Evolutionary conservation across 2,797 vertebrate genomes (phyloP).

Genomic region (Euphonia xanthogaster): DNA sequence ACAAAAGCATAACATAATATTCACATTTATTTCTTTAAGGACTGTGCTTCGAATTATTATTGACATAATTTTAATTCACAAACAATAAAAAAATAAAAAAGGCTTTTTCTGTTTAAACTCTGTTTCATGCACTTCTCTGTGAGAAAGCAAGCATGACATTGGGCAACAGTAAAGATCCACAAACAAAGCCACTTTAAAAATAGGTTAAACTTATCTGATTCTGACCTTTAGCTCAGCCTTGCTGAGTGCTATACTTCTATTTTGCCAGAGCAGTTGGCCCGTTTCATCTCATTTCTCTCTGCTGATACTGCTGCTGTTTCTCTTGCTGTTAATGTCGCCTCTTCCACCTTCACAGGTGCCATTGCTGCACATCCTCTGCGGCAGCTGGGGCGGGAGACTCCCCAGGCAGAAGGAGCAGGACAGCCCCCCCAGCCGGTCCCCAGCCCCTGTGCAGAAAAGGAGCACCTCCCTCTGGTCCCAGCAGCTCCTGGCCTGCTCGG

Average conservation of each 20-base stretch:
- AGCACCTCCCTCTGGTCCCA: neutral
- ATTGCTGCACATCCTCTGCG: neutral
- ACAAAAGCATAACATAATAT: slow-evolving; percentile 45
- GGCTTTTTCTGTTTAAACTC: neutral
- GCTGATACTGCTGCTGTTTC: neutral
- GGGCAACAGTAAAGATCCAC: neutral
- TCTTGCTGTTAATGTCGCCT: neutral
- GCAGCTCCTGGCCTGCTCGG: neutral
- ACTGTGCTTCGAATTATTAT: neutral
- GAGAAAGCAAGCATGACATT: neutral
- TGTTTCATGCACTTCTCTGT: neutral
- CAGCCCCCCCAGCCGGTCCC: accelerated
- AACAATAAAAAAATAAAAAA: neutral
- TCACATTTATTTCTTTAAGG: slow-evolving; percentile 34
- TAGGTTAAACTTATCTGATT: neutral
- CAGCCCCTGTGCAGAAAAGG: neutral
- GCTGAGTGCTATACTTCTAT: neutral
- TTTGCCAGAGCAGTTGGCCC: neutral
- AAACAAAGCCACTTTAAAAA: neutral
- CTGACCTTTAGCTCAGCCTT: neutral
- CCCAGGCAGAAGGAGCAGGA: neutral
- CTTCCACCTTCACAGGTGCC: neutral
- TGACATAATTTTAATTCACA: neutral
- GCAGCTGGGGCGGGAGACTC: neutral
- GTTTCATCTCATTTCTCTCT: neutral